A percentile compares a stretch with the other conserved stretches of the same genome.
phyloP scores from a whole-genome alignment of 2,797 vertebrate species.

The Sebastes vulpes region DNA sequence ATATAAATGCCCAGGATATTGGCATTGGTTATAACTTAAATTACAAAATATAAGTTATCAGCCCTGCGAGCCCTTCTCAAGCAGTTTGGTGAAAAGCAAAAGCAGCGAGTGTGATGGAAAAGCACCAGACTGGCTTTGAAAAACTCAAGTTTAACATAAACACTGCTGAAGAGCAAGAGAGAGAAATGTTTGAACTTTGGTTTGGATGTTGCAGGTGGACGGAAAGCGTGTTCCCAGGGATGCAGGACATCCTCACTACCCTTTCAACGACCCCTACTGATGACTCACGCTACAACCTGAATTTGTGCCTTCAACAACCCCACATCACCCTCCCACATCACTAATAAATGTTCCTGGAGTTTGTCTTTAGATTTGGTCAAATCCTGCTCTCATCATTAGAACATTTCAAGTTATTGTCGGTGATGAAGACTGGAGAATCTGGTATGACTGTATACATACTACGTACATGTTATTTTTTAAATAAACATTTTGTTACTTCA shows the following conservation, averaged over 20 bases:
- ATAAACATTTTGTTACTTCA: constrained; percentile 77
- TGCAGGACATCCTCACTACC: constrained; percentile 93
- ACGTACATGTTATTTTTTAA: constrained; percentile 60
- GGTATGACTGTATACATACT: constrained; percentile 21
- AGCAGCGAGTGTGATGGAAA: not conserved
- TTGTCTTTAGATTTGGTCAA: constrained; percentile 13
- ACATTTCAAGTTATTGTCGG: constrained; percentile 17
- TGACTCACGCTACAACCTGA: constrained; percentile 11
- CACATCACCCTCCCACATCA: not conserved
- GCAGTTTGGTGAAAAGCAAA: not conserved
- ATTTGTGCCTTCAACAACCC: constrained; percentile 79
- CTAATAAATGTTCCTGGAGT: constrained; percentile 1
- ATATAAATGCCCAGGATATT: too few relatives aligned
- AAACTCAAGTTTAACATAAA: not conserved
- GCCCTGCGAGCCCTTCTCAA: not conserved
- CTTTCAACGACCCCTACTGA: constrained; percentile 96
- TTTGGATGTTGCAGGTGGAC: constrained; percentile 86
- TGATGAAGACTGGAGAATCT: constrained; percentile 22
- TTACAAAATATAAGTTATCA: not conserved
- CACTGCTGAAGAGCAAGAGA: not conserved
- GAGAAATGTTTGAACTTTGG: not conserved
- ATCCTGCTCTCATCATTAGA: constrained; percentile 23
- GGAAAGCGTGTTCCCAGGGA: constrained; percentile 91
- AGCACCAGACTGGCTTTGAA: not conserved
- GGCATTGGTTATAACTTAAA: not conserved